Evolutionary conservation across 1,140 invertebrate species (phyloP), one percentile per base, ranked within the genome.

Genomic region (Drosophila bocqueti): DNA sequence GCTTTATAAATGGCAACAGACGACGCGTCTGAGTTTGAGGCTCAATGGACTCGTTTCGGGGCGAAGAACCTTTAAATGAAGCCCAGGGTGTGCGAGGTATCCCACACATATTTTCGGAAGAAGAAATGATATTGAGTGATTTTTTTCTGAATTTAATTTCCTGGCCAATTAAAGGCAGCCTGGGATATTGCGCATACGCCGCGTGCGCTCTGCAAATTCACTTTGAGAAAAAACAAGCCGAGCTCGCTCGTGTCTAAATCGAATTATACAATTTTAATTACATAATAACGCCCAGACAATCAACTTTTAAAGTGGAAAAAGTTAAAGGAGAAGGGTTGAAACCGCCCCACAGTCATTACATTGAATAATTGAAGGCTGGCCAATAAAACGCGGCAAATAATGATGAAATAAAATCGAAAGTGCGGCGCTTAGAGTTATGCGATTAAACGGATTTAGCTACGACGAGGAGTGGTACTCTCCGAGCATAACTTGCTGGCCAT

Each of bases 1-100:
- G 81, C 83, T 87, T 83, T 89, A 84, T 87, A 87, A 87, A 87
- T 87, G 84, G 85, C 84, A 67, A 71, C 81, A 86, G 84, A 89
- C 84, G 74, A 62, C 74, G 40, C 57, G 79, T 60, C 83, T 86
- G 83, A 18, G 18, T 31, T 18, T 18, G 31, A 31, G 50, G 43
- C 66, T 54, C 73, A 67, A 78, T 73, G 58, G 58, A 68, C 74
- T 49, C 38, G 36, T 7, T 50, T 31, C 7, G 15, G 29, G 67
- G 49, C 24, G 47, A 59, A 29, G 36, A 54, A 49, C 43, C 68
- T 59, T 60, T 60, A 72, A 72, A n/a, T 40, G 29, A 40, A 21
- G 21, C 24, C 52, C 10, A 7, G 36, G 29, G 24, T 52, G 67
- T 72, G 54, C 36, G 21, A 71, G 21, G 21, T 31, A 34, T 64